These are phyloP conservation scores for Diaprepes abbreviatus DNA, from an alignment of 2,888 invertebrate species.

Conservation along the genomic window DNA sequence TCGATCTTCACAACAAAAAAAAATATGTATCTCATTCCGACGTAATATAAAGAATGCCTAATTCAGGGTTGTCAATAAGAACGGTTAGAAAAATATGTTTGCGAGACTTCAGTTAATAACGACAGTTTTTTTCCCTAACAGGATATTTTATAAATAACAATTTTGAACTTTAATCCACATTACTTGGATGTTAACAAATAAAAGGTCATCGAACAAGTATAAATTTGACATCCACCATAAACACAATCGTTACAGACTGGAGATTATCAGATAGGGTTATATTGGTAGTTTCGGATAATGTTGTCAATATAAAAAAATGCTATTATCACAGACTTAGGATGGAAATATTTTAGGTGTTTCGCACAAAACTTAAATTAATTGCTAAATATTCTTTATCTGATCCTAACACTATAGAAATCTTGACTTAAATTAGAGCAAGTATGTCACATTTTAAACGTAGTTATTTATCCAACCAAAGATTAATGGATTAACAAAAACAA, in stretches of 20 bases:
- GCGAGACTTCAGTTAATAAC: background rate
- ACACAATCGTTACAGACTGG: background rate
- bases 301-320: slow-evolving; percentile 2
- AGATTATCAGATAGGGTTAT: background rate
- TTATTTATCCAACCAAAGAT: slow-evolving; percentile 21
- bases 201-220: background rate
- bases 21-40: background rate
- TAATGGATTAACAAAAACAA: slow-evolving; percentile 30
- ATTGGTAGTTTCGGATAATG: slow-evolving; percentile 5
- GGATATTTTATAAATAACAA: background rate
- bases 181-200: background rate
- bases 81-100: no score
- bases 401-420: background rate
- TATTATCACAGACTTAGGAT: background rate
- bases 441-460: slow-evolving; percentile 39
- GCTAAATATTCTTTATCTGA: background rate
- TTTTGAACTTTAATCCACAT: background rate
- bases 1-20: background rate
- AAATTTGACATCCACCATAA: background rate
- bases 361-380: background rate
- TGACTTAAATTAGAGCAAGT: slow-evolving; percentile 21
- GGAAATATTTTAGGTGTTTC: slow-evolving; percentile 1
- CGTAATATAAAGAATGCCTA: background rate
- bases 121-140: background rate
- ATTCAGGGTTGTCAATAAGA: background rate